Conservation (phyloP, 2,888 invertebrate species). For the Drosophila nigricruria region DNA sequence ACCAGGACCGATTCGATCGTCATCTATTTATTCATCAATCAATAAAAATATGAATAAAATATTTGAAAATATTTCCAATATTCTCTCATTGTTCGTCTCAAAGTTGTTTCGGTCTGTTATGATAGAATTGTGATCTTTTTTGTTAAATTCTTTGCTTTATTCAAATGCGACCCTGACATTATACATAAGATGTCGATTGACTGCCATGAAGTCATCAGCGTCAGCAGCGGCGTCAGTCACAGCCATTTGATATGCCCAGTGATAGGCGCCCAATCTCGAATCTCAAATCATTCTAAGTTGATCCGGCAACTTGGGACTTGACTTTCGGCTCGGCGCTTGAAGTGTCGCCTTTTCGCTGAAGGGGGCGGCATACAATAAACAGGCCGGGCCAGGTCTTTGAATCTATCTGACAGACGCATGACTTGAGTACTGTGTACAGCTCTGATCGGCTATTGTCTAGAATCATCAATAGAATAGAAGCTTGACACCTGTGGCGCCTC, state of each 20-base stretch:
- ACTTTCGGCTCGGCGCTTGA: neutral
- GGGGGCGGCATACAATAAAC: conserved; percentile 52
- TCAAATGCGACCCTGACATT: conserved; percentile 65
- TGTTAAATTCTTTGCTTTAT: conserved; percentile 71
- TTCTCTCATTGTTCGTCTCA: conserved; percentile 33
- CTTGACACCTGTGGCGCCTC: conserved; percentile 72
- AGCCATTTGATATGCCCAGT: conserved; percentile 68
- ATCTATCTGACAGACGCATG: conserved; percentile 46
- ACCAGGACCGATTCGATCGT: conserved; percentile 10
- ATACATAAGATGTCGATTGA: conserved; percentile 37
- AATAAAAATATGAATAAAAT: conserved; percentile 40
- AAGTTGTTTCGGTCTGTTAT: conserved; percentile 38
- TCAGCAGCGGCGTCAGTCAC: conserved; percentile 64
- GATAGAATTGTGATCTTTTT: conserved; percentile 32
- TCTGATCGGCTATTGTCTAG: conserved; percentile 43
- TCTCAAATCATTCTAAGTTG: conserved; percentile 20
- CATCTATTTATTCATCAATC: conserved; percentile 55
- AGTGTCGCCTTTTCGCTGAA: conserved; percentile 9
- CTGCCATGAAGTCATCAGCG: conserved; percentile 79
- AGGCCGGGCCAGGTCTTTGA: conserved; percentile 28
- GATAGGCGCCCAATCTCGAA: conserved; percentile 29
- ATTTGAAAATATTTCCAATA: conserved; percentile 20
- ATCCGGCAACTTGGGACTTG: neutral
- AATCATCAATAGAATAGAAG: conserved; percentile 66
- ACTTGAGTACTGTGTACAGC: conserved; percentile 34